Percentiles rank a stretch among this genome's conserved stretches.
Evolutionary conservation across 2,888 invertebrate genomes (phyloP).

Genomic region (Dynastes hyllus): DNA sequence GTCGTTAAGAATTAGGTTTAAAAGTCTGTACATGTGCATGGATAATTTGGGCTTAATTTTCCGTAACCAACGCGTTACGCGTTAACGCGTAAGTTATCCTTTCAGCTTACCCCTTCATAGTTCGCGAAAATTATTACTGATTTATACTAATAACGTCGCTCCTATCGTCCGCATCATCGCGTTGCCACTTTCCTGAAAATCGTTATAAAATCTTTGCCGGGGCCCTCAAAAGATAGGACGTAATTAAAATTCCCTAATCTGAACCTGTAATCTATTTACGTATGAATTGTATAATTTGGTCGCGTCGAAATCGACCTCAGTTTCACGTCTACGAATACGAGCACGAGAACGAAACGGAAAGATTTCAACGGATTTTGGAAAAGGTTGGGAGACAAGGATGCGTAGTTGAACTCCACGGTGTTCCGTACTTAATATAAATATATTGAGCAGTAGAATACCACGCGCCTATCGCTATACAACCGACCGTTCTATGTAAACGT

Average conservation of each 20-base stretch:
- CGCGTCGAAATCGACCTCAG: background rate
- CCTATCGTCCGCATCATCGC: constrained; percentile 18
- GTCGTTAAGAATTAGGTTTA: background rate
- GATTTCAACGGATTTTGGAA: background rate
- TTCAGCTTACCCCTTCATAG: background rate
- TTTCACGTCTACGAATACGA: constrained; percentile 1
- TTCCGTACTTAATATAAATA: constrained; percentile 34
- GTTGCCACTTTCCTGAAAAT: constrained; percentile 17
- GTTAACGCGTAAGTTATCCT: background rate
- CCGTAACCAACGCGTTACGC: background rate
- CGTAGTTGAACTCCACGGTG: background rate
- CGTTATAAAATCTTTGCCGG: constrained; percentile 25
- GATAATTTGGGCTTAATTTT: background rate
- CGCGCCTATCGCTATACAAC: constrained; percentile 34
- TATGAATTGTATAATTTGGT: constrained; percentile 33
- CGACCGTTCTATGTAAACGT: constrained; percentile 36
- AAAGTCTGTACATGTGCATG: background rate
- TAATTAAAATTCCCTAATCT: constrained; percentile 45
- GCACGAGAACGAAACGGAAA: constrained; percentile 1
- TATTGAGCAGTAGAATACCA: constrained; percentile 22
- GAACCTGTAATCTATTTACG: constrained; percentile 41
- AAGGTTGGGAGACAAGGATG: background rate
- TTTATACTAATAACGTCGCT: constrained; percentile 27
- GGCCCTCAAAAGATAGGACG: constrained; percentile 12
- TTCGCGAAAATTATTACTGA: constrained; percentile 18